Conservation (phyloP, 2,797 vertebrate genomes). For the Tokudaia muenninki region DNA sequence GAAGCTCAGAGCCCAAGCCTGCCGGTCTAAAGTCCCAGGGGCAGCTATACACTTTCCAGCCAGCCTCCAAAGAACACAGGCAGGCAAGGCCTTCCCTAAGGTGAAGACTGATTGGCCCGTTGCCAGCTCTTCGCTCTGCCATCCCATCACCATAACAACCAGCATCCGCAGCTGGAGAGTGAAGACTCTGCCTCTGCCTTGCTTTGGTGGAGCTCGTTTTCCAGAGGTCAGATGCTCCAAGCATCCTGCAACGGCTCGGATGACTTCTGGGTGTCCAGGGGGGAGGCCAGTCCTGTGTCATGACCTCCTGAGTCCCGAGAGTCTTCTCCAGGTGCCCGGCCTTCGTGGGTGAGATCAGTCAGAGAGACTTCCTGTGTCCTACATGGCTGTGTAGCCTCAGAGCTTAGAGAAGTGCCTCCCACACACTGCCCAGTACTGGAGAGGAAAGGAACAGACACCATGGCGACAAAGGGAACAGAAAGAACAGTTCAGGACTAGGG, state of each 20-base stretch:
- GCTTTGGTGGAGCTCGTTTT: not conserved
- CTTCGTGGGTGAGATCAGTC: not conserved
- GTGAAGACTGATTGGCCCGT: not conserved
- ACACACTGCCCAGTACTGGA: rapidly evolving
- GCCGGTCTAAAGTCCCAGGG: rapidly evolving
- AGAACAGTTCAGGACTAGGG: not conserved
- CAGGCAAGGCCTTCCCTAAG: not conserved
- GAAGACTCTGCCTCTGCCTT: not conserved
- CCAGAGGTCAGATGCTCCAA: rapidly evolving
- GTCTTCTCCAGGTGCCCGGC: rapidly evolving
- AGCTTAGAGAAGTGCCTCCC: rapidly evolving
- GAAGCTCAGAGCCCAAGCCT: not conserved
- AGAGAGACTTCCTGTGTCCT: not conserved
- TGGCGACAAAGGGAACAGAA: rapidly evolving
- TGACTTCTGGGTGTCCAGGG: not conserved
- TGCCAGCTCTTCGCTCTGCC: not conserved
- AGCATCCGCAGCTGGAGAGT: not conserved
- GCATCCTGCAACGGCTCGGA: not conserved
- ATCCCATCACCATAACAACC: not conserved
- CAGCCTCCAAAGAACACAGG: not conserved
- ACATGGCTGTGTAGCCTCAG: rapidly evolving
- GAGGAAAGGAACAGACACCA: rapidly evolving
- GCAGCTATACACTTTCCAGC: not conserved
- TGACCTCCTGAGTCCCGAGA: not conserved
- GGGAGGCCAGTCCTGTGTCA: not conserved